Percentiles rank a stretch among this genome's conserved stretches.
These are phyloP conservation scores for Limonius californicus DNA, from an alignment of 1,140 invertebrate species.

Conservation along the genomic window DNA sequence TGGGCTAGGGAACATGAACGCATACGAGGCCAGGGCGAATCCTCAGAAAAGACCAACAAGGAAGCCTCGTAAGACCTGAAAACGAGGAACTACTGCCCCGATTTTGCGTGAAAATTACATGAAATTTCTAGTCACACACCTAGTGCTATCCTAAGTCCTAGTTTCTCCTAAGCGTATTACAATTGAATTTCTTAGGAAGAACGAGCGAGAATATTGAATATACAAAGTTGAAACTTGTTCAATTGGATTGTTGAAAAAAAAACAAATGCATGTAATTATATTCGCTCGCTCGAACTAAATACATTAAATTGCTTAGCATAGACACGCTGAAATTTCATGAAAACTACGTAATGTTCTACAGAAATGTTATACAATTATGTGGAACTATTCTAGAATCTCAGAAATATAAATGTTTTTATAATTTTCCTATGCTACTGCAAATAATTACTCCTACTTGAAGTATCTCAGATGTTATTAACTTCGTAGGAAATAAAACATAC, in stretches of 20 bases:
- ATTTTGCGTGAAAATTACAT: slow-evolving; percentile 36
- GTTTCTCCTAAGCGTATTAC: not conserved
- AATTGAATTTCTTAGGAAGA: not conserved
- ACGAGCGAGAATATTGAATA: slow-evolving; percentile 19
- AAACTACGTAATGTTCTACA: slow-evolving; percentile 16
- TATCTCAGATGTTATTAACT: not conserved
- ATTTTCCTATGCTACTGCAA: not conserved
- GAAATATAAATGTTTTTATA: not conserved
- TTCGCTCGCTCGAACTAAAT: slow-evolving; percentile 27
- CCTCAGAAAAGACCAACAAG: slow-evolving; percentile 42
- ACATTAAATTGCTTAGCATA: slow-evolving; percentile 28
- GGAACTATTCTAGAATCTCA: slow-evolving; percentile 14
- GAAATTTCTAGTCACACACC: slow-evolving; percentile 3
- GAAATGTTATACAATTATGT: not conserved
- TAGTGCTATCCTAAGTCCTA: not conserved
- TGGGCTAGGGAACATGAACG: slow-evolving; percentile 37
- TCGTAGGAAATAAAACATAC: no score
- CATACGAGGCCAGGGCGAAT: slow-evolving; percentile 42
- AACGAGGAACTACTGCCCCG: slow-evolving; percentile 44
- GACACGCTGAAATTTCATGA: slow-evolving; percentile 38
- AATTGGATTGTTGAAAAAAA: no score
- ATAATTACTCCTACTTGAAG: not conserved
- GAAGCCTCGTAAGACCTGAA: slow-evolving; percentile 42
- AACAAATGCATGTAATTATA: slow-evolving; percentile 12
- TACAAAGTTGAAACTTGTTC: not conserved